These are phyloP conservation scores for Echinarachnius parma DNA, from an alignment of 53 echinoderm and acorn worm species.

Conservation along the genomic window DNA sequence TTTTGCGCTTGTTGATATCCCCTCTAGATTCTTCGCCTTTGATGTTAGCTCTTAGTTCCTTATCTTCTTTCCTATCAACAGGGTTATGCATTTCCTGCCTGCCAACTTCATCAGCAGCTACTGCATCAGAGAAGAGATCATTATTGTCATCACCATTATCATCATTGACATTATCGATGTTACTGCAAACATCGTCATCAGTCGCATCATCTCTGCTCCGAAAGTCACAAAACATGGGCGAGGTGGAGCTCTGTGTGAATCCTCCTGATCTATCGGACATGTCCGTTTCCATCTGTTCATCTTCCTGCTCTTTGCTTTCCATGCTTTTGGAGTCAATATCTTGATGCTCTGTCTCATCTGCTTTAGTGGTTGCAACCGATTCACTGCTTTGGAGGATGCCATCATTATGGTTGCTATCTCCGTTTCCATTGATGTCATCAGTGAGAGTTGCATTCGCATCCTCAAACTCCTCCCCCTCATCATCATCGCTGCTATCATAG, in stretches of 20 bases:
- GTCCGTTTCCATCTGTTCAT: neutral
- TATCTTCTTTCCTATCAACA: too few relatives aligned
- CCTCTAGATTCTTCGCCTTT: too few relatives aligned
- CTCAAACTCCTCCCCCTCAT: conserved; percentile 17
- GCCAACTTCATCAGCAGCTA: neutral
- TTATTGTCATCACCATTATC: neutral
- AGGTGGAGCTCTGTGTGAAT: neutral
- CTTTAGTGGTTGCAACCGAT: conserved; percentile 6
- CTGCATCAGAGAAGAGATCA: neutral
- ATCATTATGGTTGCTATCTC: conserved; percentile 38
- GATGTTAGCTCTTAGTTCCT: too few relatives aligned
- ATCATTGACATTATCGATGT: neutral
- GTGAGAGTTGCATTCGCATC: conserved; percentile 14
- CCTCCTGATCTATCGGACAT: neutral
- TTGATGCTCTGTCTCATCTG: neutral
- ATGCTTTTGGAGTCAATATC: too few relatives aligned
- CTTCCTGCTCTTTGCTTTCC: neutral
- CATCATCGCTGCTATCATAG: conserved; percentile 21
- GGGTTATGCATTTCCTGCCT: too few relatives aligned
- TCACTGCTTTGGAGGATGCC: neutral
- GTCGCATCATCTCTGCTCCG: neutral
- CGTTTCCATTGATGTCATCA: conserved; percentile 42
- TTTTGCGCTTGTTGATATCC: too few relatives aligned
- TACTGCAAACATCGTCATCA: neutral
- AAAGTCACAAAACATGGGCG: neutral